A percentile compares a stretch with the other conserved stretches of the same genome.
Evolutionary conservation across 1,140 invertebrate genomes (phyloP).

Genomic region (Drosophila nikananu): DNA sequence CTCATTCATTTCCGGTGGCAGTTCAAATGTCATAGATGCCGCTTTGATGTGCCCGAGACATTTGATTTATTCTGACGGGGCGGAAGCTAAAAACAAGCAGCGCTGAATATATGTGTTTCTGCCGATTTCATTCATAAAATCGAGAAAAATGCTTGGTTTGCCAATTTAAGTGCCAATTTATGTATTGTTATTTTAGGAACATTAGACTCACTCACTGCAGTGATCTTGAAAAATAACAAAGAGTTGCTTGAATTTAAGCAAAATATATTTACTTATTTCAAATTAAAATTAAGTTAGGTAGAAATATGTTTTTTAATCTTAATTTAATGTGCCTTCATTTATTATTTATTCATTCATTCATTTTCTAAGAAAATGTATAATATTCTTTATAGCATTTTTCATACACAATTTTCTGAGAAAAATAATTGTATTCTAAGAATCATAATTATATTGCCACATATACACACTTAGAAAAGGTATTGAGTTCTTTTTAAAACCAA

Average conservation of each 20-base stretch:
- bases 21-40: constrained; percentile 61
- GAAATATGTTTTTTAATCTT: too few species aligned
- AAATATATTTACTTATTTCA: not conserved
- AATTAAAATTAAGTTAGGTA: too few species aligned
- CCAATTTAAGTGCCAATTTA: constrained; percentile 11
- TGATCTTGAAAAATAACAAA: not conserved
- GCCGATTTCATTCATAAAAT: constrained; percentile 68
- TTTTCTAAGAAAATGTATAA: too few species aligned
- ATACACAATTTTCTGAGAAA: too few species aligned
- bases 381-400: too few species aligned
- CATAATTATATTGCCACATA: too few species aligned
- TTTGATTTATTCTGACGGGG: constrained; percentile 65
- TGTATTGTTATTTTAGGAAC: constrained; percentile 2
- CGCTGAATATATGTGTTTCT: constrained; percentile 30
- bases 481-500: not conserved
- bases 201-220: not conserved
- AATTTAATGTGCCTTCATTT: too few species aligned
- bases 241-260: not conserved
- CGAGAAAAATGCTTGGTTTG: constrained; percentile 13
- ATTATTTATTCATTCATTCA: too few species aligned
- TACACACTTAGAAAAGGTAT: too few species aligned
- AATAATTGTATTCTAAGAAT: too few species aligned
- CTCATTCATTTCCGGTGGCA: constrained; percentile 62
- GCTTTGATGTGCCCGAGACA: constrained; percentile 63
- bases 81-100: constrained; percentile 60